phyloP scores from a whole-genome alignment of 2,113 vertebrate genomes.

The Atherinomorus stipes region DNA sequence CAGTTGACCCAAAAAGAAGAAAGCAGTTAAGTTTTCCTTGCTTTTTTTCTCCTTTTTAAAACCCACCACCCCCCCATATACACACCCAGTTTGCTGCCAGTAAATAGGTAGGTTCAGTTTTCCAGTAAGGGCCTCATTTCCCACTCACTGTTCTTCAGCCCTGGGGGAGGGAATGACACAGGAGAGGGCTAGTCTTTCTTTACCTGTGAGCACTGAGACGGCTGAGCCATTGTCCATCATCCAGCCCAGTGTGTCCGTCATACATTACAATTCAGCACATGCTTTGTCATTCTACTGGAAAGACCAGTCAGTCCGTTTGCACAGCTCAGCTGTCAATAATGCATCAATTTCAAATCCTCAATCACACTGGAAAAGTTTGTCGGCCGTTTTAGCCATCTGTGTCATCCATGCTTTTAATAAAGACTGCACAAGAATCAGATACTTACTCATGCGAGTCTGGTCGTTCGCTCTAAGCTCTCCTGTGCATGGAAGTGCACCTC shows the following conservation, averaged over 20 bases:
- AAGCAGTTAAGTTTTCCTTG: constrained; percentile 36
- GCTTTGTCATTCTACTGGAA: background rate
- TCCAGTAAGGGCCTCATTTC: constrained; percentile 76
- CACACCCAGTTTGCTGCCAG: constrained; percentile 57
- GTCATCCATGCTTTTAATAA: background rate
- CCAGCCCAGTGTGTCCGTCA: constrained; percentile 10
- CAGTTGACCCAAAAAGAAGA: too few relatives aligned
- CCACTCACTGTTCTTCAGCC: constrained; percentile 55
- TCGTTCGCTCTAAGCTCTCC: constrained; percentile 4
- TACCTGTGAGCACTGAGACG: constrained; percentile 37
- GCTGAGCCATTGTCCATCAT: constrained; percentile 48
- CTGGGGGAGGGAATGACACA: constrained; percentile 69
- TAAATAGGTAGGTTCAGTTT: constrained; percentile 71
- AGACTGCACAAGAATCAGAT: background rate
- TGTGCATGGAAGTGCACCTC: background rate
- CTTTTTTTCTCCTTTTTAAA: background rate
- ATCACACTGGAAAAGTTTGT: background rate
- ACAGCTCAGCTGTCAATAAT: background rate
- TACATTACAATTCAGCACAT: background rate
- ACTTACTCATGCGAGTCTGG: background rate
- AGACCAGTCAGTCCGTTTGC: constrained; percentile 10
- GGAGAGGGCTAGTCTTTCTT: constrained; percentile 65
- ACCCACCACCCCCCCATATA: background rate
- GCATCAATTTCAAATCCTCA: background rate
- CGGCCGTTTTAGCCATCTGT: background rate